Evolutionary conservation across 2,797 vertebrate species (phyloP).

Genomic region (Pempheris klunzingeri): DNA sequence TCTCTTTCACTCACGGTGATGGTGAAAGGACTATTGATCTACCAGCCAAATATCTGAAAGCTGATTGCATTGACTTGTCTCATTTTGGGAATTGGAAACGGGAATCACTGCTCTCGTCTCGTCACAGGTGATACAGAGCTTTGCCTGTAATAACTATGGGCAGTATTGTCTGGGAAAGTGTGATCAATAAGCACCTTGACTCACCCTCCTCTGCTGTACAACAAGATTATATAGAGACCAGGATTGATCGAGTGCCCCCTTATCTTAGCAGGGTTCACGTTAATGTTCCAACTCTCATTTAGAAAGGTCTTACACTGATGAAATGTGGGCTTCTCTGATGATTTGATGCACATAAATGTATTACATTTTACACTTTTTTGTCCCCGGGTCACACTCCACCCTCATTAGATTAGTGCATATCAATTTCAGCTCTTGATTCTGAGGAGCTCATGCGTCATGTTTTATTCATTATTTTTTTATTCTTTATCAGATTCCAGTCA

Average conservation of each 20-base stretch:
- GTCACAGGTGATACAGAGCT: conserved; percentile 34
- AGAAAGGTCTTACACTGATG: conserved; percentile 24
- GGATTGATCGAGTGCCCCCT: conserved; percentile 37
- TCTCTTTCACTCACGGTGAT: conserved; percentile 12
- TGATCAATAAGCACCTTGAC: conserved; percentile 64
- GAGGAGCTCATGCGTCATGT: neutral
- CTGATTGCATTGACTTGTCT: conserved; percentile 46
- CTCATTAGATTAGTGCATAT: conserved; percentile 17
- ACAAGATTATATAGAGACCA: conserved; percentile 15
- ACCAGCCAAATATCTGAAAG: conserved; percentile 24
- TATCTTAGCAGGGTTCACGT: conserved; percentile 28
- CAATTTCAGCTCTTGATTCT: neutral
- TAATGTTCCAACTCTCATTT: conserved; percentile 19
- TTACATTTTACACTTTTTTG: neutral
- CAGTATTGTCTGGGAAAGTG: conserved; percentile 38
- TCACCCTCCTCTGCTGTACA: conserved; percentile 28
- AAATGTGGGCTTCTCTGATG: conserved; percentile 2
- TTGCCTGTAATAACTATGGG: conserved; percentile 21
- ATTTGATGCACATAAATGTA: conserved; percentile 30
- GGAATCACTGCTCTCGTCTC: conserved; percentile 31
- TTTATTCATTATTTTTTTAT: neutral
- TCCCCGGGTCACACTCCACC: neutral
- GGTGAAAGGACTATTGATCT: conserved; percentile 59
- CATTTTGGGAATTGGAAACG: conserved; percentile 54
- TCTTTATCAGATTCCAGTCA: neutral